Evolutionary conservation across 2,113 vertebrate genomes (phyloP), one percentile per base, ranked within the genome.

Genomic region (Taxidea taxus): DNA sequence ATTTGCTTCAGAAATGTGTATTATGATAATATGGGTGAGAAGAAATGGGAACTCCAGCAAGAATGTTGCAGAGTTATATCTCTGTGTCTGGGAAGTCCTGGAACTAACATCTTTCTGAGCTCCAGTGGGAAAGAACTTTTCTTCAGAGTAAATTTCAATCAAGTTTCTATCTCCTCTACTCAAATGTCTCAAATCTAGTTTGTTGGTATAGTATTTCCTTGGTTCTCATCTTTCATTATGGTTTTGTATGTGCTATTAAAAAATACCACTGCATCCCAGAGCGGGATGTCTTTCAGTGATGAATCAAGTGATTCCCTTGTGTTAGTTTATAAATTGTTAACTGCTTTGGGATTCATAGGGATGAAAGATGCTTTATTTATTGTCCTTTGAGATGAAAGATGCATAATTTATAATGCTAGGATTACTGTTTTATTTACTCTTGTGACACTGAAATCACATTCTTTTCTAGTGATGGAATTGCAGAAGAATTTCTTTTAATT

Each of bases 351-450:
- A 97, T 97, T 98, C 81, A 77, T 68, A 64, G 84, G 39, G 87
- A 96, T 98, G 97, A 98, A 97, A 97, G 97, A 98, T 97, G 87
- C 95, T 91, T 96, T 97, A 95, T 98, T 97, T 96, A 98, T 96
- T 97, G 98, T 95, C 89, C 62, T 98, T 89, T 80, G 96, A 97
- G 72, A 95, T 96, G 97, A 93, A 96, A 87, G 97, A 95, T 75
- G 74, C 66, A 98, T 98, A 97, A 98, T 93, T 92, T 97, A 91
- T 94, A 95, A 98, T 74, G 82, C 21, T 3, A 97, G 96, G 75
- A 96, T 88, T 97, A 96, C 49, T 85, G 68, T 72, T 98, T 93
- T 95, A 98, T 96, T 96, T 95, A 86, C 84, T 94, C 89, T 94
- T 81, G 56, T 72, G 78, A 60, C 95, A 90, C 96, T 95, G 89